A percentile compares a stretch with the other conserved stretches of the same genome.
Evolutionary conservation across 2,797 vertebrate genomes (phyloP).

Genomic region (Paguma larvata): DNA sequence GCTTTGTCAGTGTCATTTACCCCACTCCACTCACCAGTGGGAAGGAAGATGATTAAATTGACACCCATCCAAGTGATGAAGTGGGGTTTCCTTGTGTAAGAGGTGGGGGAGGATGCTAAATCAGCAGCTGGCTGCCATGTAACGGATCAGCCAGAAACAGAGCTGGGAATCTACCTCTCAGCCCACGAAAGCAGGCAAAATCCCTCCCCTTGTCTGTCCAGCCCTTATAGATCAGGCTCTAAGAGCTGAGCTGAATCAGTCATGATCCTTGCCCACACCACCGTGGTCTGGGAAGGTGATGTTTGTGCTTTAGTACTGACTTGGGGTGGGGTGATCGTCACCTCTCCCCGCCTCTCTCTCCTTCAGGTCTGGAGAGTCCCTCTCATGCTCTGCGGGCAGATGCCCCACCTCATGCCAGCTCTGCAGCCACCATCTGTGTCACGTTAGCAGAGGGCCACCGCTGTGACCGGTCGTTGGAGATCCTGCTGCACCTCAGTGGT

Average conservation of each 20-base stretch:
- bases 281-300: not conserved
- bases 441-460: constrained; percentile 95
- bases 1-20: not conserved
- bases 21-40: not conserved
- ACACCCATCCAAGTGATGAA: not conserved
- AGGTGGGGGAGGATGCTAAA: not conserved
- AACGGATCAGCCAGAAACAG: not conserved
- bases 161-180: not conserved
- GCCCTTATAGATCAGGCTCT: not conserved
- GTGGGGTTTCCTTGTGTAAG: not conserved
- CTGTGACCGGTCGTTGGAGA: constrained; percentile 95
- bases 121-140: not conserved
- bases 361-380: constrained; percentile 96
- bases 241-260: not conserved
- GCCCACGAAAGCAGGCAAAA: not conserved
- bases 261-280: not conserved
- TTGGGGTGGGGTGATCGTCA: not conserved
- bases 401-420: constrained; percentile 95
- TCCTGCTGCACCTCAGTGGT: constrained; percentile 97
- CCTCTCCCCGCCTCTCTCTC: not conserved
- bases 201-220: not conserved
- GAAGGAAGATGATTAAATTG: not conserved
- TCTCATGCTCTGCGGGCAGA: constrained; percentile 96
- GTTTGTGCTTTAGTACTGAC: not conserved
- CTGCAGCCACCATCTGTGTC: constrained; percentile 95